phyloP scores from a whole-genome alignment of 2,113 vertebrate genomes.

The Ochotona curzoniae region DNA sequence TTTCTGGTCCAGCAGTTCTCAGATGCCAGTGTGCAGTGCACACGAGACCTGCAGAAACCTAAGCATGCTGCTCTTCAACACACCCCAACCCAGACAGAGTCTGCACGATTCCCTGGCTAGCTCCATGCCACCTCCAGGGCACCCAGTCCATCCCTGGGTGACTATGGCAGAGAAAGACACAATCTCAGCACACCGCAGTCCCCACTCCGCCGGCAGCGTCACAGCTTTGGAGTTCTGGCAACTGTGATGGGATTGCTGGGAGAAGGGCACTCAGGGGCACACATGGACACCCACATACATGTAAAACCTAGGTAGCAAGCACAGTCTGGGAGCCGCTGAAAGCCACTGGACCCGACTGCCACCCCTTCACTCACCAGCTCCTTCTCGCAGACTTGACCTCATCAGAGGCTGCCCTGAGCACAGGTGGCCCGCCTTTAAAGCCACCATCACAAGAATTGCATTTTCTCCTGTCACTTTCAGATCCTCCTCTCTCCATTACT shows the following conservation, averaged over 20 bases:
- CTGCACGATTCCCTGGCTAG: not conserved
- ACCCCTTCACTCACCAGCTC: not conserved
- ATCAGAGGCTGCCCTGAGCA: not conserved
- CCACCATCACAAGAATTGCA: not conserved
- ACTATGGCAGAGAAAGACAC: not conserved
- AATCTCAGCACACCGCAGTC: not conserved
- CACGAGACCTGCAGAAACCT: not conserved
- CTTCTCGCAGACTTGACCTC: not conserved
- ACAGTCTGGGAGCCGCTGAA: not conserved
- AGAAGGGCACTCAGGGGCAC: not conserved
- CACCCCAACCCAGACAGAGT: not conserved
- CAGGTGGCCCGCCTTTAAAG: not conserved
- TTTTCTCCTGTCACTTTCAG: conserved; percentile 17
- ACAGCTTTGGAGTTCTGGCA: not conserved
- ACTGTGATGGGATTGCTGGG: not conserved
- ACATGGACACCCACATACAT: not conserved
- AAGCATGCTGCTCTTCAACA: not conserved
- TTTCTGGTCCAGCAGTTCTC: not conserved
- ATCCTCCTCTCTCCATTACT: not conserved
- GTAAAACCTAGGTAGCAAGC: not conserved
- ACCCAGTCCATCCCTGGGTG: not conserved
- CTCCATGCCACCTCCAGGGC: not conserved
- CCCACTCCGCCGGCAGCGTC: not conserved
- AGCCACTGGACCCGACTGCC: not conserved
- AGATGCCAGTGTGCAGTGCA: not conserved